phyloP scores from a whole-genome alignment of 2,797 vertebrate genomes.

The Leucoraja ocellata region DNA sequence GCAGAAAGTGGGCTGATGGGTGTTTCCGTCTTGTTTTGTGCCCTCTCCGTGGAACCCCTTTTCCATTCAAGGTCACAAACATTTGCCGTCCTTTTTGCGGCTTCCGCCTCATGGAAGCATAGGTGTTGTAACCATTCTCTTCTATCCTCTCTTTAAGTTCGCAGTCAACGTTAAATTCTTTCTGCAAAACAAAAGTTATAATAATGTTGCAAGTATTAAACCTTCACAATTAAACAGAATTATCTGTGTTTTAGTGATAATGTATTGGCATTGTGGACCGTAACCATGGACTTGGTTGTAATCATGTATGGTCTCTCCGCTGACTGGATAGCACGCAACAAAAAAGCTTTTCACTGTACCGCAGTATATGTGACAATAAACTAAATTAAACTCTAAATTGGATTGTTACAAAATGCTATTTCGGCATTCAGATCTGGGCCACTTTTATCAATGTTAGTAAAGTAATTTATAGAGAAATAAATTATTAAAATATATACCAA shows the following conservation, averaged over 20 bases:
- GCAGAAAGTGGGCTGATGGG: constrained; percentile 91
- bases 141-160: constrained; percentile 93
- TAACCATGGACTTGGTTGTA: no score
- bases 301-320: no score
- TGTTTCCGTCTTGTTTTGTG: constrained; percentile 91
- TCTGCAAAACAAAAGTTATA: constrained; percentile 59
- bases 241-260: background rate
- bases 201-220: background rate
- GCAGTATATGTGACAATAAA: no score
- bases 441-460: background rate
- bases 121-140: constrained; percentile 98
- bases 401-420: no score
- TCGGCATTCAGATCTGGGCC: background rate
- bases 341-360: no score
- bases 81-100: constrained; percentile 82
- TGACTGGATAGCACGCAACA: no score
- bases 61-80: constrained; percentile 90
- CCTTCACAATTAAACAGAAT: background rate
- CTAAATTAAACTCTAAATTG: no score
- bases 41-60: constrained; percentile 81
- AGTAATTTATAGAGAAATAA: background rate
- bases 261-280: background rate
- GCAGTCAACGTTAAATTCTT: constrained; percentile 84
- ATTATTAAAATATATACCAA: background rate
- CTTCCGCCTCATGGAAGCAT: constrained; percentile 86